Conservation (phyloP, 2,888 invertebrate genomes). For the Drosophila mulleri region DNA sequence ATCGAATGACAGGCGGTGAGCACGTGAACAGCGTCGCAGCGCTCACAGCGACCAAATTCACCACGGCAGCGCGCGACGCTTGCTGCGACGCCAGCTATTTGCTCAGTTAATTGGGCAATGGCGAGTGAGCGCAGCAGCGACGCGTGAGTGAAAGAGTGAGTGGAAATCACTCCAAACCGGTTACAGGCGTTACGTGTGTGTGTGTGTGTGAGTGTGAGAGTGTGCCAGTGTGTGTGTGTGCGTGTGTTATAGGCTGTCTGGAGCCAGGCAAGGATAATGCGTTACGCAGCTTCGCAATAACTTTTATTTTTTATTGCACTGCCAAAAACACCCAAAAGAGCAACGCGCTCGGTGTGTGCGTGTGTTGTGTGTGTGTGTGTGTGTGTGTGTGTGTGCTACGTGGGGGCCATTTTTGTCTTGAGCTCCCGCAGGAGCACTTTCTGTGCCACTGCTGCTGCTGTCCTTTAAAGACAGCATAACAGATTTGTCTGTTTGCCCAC, state of each 20-base stretch:
- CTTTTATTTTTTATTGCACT: constrained; percentile 48
- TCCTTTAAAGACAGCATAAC: constrained; percentile 54
- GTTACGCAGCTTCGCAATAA: constrained; percentile 50
- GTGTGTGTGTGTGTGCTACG: constrained; percentile 12
- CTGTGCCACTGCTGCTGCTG: constrained; percentile 11
- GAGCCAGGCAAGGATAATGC: constrained; percentile 64
- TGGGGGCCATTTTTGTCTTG: constrained; percentile 54
- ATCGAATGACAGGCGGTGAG: constrained; percentile 45
- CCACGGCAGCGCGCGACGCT: constrained; percentile 62
- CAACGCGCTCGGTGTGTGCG: constrained; percentile 33
- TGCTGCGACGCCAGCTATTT: constrained; percentile 55
- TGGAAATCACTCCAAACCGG: constrained; percentile 66
- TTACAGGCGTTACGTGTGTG: constrained; percentile 29
- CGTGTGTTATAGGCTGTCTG: constrained; percentile 45
- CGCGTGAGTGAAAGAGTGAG: constrained; percentile 34
- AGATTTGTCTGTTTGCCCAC: constrained; percentile 54
- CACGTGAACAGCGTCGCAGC: constrained; percentile 15
- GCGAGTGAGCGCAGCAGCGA: constrained; percentile 38
- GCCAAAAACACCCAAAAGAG: constrained; percentile 55
- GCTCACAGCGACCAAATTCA: constrained; percentile 52
- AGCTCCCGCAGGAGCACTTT: constrained; percentile 50
- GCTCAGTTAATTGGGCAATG: constrained; percentile 70
- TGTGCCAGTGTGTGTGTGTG: constrained; percentile 1
- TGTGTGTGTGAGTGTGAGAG: constrained; percentile 3
- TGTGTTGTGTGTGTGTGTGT: constrained; percentile 4